Conservation (phyloP, 2,113 vertebrate genomes). For the Amblyornis subalaris region DNA sequence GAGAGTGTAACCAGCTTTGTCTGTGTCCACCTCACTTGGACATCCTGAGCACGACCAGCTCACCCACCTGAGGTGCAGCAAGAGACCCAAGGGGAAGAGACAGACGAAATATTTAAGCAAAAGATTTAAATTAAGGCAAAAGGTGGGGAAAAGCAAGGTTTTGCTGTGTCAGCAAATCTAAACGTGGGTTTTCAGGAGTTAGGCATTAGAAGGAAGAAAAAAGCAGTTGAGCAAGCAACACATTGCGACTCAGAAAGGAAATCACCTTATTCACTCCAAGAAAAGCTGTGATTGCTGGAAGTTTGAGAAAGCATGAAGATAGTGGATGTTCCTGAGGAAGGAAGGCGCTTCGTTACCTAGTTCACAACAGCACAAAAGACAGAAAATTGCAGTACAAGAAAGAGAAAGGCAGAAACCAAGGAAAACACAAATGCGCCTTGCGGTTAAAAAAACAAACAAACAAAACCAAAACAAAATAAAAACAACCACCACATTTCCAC, state of each 20-base stretch:
- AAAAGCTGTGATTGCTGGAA: constrained; percentile 98
- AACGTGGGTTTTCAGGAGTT: background rate
- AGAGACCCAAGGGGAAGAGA: background rate
- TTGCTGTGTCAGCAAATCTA: background rate
- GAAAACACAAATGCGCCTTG: constrained; percentile 60
- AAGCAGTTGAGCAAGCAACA: constrained; percentile 54
- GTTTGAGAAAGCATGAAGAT: constrained; percentile 99
- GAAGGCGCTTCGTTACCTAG: constrained; percentile 94
- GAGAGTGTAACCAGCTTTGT: background rate
- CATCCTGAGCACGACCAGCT: background rate
- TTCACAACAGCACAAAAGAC: constrained; percentile 77
- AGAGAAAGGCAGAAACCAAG: constrained; percentile 69
- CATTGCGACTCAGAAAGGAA: constrained; percentile 70
- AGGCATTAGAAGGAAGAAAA: constrained; percentile 21
- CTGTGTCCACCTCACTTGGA: background rate
- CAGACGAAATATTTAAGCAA: background rate
- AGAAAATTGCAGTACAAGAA: constrained; percentile 71
- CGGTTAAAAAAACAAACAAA: constrained; percentile 36
- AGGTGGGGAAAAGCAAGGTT: background rate
- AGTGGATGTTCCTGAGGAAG: constrained; percentile 97
- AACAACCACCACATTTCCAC: constrained; percentile 15
- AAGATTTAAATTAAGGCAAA: background rate
- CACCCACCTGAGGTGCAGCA: background rate
- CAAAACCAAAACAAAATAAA: background rate
- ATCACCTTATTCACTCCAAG: constrained; percentile 99